A percentile compares a stretch with the other conserved stretches of the same genome.
These are phyloP conservation scores for Noctuana brunneofusca DNA, from an alignment of 2,888 invertebrate species.

Conservation along the genomic window DNA sequence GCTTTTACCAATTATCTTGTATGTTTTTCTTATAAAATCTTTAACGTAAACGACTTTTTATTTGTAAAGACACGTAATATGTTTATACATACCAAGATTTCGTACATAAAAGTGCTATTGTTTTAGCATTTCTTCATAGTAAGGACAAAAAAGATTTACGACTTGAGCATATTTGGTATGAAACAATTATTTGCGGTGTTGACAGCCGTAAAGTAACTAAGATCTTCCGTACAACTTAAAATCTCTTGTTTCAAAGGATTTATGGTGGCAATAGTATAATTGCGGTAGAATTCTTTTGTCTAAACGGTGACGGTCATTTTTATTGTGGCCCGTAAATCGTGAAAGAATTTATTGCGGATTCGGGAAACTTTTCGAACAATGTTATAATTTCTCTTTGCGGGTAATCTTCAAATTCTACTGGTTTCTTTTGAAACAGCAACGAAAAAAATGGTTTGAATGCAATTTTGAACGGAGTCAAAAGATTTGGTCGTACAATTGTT, in stretches of 20 bases:
- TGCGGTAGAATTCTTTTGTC: conserved; percentile 68
- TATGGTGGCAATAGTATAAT: conserved; percentile 69
- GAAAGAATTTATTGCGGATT: conserved; percentile 54
- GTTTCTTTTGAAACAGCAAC: conserved; percentile 39
- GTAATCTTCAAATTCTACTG: conserved; percentile 25
- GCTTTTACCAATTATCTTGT: conserved; percentile 1
- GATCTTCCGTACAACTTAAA: conserved; percentile 49
- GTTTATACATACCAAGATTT: background rate
- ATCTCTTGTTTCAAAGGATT: conserved; percentile 63
- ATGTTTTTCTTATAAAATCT: conserved; percentile 15
- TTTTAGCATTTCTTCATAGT: conserved; percentile 14
- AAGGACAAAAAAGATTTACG: conserved; percentile 50
- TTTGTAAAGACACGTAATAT: background rate
- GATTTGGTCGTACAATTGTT: conserved; percentile 62
- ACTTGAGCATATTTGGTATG: conserved; percentile 44
- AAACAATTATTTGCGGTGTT: conserved; percentile 65
- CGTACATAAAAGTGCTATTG: background rate
- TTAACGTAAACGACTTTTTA: background rate
- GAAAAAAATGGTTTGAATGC: conserved; percentile 28
- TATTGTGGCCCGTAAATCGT: conserved; percentile 58
- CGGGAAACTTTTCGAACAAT: conserved; percentile 56
- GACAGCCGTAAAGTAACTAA: conserved; percentile 63
- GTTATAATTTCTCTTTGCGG: conserved; percentile 51
- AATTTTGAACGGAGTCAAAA: conserved; percentile 54
- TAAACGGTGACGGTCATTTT: conserved; percentile 55